Evolutionary conservation across 1,140 invertebrate species (phyloP).

Genomic region (Ceratitis capitata): DNA sequence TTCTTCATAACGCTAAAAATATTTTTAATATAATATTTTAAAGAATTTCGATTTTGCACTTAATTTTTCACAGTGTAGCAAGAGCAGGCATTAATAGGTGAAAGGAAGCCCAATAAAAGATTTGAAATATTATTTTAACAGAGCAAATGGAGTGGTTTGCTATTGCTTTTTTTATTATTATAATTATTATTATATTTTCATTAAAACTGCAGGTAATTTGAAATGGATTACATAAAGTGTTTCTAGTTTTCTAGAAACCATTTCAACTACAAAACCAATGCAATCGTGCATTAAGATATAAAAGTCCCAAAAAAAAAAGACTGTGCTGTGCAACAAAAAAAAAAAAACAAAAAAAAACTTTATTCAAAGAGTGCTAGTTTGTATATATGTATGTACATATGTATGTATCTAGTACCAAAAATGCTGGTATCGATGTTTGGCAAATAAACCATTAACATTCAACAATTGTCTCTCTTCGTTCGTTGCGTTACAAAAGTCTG

Average conservation of each 20-base stretch:
- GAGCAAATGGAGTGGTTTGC: too few relatives aligned
- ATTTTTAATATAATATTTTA: too few relatives aligned
- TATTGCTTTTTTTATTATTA: too few relatives aligned
- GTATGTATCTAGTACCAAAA: too few relatives aligned
- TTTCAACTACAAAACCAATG: neutral
- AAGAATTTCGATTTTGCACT: too few relatives aligned
- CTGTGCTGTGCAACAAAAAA: neutral
- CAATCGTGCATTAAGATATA: neutral
- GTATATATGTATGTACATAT: neutral
- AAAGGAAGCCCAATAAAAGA: too few relatives aligned
- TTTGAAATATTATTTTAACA: neutral
- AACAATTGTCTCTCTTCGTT: neutral
- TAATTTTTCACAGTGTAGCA: too few relatives aligned
- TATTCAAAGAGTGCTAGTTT: neutral
- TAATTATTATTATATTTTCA: too few relatives aligned
- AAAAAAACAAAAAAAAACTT: neutral
- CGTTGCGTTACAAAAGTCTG: neutral
- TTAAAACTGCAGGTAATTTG: neutral
- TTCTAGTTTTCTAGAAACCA: neutral
- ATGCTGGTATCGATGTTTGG: neutral
- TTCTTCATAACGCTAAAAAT: too few relatives aligned
- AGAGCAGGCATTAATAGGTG: too few relatives aligned
- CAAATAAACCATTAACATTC: slow-evolving; percentile 13
- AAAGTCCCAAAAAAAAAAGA: neutral
- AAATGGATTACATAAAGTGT: neutral